Conservation (phyloP, 2,797 vertebrate genomes). For the Hozukius guyotensis region DNA sequence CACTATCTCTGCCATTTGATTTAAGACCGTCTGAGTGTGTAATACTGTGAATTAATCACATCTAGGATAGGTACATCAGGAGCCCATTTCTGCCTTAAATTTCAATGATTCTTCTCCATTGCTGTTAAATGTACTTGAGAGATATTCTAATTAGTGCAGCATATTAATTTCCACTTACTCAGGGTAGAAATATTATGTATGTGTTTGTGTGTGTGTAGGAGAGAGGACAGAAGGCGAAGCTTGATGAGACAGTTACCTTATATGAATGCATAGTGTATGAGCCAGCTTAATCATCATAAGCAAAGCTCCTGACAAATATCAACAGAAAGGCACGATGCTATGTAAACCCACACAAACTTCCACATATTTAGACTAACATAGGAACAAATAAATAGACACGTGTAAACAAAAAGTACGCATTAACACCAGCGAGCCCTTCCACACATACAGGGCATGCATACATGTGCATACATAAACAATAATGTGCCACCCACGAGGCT, state of each 20-base stretch:
- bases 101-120: constrained; percentile 66
- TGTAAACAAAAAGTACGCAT: not conserved
- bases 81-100: constrained; percentile 71
- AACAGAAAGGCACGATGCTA: not conserved
- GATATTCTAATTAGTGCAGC: constrained; percentile 53
- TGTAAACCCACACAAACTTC: constrained; percentile 34
- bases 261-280: constrained; percentile 11
- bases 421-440: not conserved
- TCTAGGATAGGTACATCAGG: constrained; percentile 58
- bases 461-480: constrained; percentile 9
- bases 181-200: constrained; percentile 10
- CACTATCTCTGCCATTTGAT: constrained; percentile 75
- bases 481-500: constrained; percentile 34
- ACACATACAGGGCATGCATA: constrained; percentile 4
- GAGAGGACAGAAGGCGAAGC: constrained; percentile 6
- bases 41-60: constrained; percentile 77
- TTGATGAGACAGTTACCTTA: constrained; percentile 29
- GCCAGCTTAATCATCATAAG: constrained; percentile 30
- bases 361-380: not conserved
- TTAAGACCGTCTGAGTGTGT: constrained; percentile 72
- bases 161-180: constrained; percentile 46
- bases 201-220: constrained; percentile 17
- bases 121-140: constrained; percentile 49
- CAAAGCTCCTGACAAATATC: constrained; percentile 31
- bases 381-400: not conserved